phyloP scores from a whole-genome alignment of 1,140 invertebrate genomes.

The Grapholita molesta region DNA sequence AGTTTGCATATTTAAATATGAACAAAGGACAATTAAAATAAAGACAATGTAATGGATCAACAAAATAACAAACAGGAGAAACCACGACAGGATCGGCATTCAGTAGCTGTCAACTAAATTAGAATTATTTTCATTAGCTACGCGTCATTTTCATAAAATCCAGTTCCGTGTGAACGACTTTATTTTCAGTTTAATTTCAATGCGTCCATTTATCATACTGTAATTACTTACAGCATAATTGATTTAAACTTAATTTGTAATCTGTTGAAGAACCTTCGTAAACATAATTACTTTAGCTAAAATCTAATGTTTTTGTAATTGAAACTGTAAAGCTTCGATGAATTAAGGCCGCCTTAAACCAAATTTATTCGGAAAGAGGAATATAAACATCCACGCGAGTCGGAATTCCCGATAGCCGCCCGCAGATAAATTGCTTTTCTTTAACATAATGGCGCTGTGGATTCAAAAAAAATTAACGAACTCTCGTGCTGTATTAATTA shows the following conservation, averaged over 20 bases:
- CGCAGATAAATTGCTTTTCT: conserved; percentile 16
- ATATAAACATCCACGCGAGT: neutral
- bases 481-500: neutral
- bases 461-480: conserved; percentile 15
- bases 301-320: conserved; percentile 2
- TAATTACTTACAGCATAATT: neutral
- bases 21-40: neutral
- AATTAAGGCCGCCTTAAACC: conserved; percentile 5
- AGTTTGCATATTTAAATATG: neutral
- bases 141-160: neutral
- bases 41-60: neutral
- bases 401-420: neutral
- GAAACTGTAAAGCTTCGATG: conserved; percentile 3
- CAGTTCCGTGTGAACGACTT: neutral
- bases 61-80: neutral
- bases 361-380: conserved; percentile 7
- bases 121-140: neutral
- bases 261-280: neutral
- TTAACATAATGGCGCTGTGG: neutral
- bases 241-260: neutral
- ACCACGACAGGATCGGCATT: no score
- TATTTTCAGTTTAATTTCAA: neutral
- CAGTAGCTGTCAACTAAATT: neutral
- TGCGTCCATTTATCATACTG: neutral
- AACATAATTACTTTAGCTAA: conserved; percentile 1